A percentile compares a stretch with the other conserved stretches of the same genome.
These are phyloP conservation scores for Lates japonicus DNA, from an alignment of 2,797 vertebrate species.

Conservation along the genomic window DNA sequence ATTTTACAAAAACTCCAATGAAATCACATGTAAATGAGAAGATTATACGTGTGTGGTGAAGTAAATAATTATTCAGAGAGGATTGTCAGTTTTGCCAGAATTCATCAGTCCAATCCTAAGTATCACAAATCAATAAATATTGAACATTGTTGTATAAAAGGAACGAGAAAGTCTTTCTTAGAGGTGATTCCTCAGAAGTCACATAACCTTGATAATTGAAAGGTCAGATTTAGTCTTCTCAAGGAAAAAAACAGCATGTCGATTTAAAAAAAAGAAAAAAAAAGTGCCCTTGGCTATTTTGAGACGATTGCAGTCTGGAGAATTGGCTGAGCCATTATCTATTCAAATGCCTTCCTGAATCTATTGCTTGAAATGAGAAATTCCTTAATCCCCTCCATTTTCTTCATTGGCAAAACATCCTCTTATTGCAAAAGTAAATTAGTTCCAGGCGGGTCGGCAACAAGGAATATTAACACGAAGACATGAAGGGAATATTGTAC, in stretches of 20 bases:
- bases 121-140: constrained; percentile 35
- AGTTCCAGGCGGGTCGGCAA: constrained; percentile 62
- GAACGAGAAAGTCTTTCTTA: constrained; percentile 7
- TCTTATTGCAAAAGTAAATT: constrained; percentile 67
- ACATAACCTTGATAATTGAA: constrained; percentile 47
- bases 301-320: constrained; percentile 66
- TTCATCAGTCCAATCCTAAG: constrained; percentile 33
- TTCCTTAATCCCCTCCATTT: constrained; percentile 76
- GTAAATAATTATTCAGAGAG: constrained; percentile 31
- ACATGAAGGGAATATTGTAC: constrained; percentile 67
- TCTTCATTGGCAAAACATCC: constrained; percentile 70
- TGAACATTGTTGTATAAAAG: constrained; percentile 5
- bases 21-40: constrained; percentile 48
- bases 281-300: constrained; percentile 72
- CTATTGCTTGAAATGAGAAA: constrained; percentile 76
- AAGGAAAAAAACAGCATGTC: constrained; percentile 56
- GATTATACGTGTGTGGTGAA: constrained; percentile 6
- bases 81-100: constrained; percentile 68
- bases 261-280: constrained; percentile 4
- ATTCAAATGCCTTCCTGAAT: constrained; percentile 70
- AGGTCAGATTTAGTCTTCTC: constrained; percentile 62
- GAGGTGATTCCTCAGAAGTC: constrained; percentile 24
- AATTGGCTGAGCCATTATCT: constrained; percentile 71
- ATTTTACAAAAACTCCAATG: constrained; percentile 57
- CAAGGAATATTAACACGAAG: constrained; percentile 71